phyloP scores from a whole-genome alignment of 2,113 vertebrate genomes.

The Actenoides lindsayi region DNA sequence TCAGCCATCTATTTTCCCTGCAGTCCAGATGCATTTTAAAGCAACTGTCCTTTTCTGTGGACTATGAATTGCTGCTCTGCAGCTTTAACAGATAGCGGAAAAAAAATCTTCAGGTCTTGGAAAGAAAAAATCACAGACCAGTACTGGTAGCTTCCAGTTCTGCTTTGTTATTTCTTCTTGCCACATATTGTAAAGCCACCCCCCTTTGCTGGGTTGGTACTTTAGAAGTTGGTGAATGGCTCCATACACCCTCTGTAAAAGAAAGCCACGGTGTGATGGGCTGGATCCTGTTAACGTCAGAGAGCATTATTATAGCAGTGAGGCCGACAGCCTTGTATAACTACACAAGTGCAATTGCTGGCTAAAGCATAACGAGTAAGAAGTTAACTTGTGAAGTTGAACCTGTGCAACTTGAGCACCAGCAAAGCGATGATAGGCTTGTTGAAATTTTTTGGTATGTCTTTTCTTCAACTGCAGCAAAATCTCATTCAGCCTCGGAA shows the following conservation, averaged over 20 bases:
- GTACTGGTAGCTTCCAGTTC: neutral
- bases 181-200: neutral
- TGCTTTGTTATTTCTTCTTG: neutral
- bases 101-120: neutral
- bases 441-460: neutral
- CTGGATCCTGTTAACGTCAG: neutral
- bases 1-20: neutral
- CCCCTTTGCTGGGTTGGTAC: neutral
- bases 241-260: neutral
- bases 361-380: neutral
- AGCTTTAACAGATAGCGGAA: neutral
- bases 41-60: neutral
- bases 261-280: accelerated
- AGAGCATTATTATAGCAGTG: neutral
- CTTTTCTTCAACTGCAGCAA: conserved; percentile 73
- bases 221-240: neutral
- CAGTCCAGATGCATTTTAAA: neutral
- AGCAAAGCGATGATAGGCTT: neutral
- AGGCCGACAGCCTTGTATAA: neutral
- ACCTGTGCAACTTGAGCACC: neutral
- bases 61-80: neutral
- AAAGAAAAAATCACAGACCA: neutral
- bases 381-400: neutral
- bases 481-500: conserved; percentile 86
- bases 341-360: neutral